Percentiles rank a stretch among this genome's conserved stretches.
Evolutionary conservation across 2,888 invertebrate species (phyloP).

Genomic region (Parelbella ahira): DNA sequence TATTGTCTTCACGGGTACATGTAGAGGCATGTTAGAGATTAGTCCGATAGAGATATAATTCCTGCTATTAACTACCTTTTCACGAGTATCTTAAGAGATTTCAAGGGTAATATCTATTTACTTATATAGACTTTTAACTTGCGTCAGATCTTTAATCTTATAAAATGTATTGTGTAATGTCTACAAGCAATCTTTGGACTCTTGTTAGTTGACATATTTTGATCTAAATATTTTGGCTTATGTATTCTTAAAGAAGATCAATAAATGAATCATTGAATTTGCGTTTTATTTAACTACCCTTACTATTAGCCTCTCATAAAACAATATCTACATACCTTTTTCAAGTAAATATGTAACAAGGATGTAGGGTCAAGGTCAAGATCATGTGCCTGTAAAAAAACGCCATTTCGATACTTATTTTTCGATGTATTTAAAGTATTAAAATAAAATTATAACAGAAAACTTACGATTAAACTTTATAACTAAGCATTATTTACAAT

Average conservation of each 20-base stretch:
- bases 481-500: too few species aligned
- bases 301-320: too few species aligned
- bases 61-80: slow-evolving; percentile 21
- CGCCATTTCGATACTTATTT: too few species aligned
- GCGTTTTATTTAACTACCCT: slow-evolving; percentile 54
- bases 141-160: slow-evolving; percentile 58
- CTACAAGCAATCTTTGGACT: slow-evolving; percentile 45
- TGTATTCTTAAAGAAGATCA: slow-evolving; percentile 67
- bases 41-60: slow-evolving; percentile 21
- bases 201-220: slow-evolving; percentile 63
- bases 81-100: slow-evolving; percentile 25
- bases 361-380: too few species aligned
- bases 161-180: slow-evolving; percentile 39
- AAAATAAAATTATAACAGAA: too few species aligned
- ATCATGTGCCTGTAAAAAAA: too few species aligned
- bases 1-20: slow-evolving; percentile 19
- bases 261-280: slow-evolving; percentile 70
- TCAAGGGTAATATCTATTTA: slow-evolving; percentile 27
- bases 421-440: too few species aligned
- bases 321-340: too few species aligned
- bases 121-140: slow-evolving; percentile 56
- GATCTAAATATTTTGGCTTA: slow-evolving; percentile 71
- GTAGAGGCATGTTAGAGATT: slow-evolving; percentile 11
- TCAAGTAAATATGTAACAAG: too few species aligned
- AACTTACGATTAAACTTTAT: too few species aligned